A percentile compares a stretch with the other conserved stretches of the same genome.
Conservation (phyloP, 1,140 invertebrate genomes). For the Temnothorax nylanderi region DNA sequence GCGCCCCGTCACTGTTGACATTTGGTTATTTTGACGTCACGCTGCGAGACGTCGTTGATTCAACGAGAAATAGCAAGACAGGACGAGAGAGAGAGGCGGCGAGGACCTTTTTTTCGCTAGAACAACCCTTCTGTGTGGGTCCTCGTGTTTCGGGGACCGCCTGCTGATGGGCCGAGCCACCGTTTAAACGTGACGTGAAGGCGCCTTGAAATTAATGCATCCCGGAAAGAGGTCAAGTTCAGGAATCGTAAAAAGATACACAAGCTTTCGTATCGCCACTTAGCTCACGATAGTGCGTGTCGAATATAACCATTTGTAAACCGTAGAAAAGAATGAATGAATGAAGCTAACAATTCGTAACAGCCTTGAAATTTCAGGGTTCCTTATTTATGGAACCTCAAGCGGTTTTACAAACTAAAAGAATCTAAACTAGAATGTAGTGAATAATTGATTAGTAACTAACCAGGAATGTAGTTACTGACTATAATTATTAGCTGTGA, state of each 20-base stretch:
- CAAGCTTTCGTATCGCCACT: background rate
- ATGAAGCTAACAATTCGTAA: background rate
- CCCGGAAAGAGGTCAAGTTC: background rate
- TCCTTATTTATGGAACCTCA: background rate
- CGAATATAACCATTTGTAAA: background rate
- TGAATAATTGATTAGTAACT: background rate
- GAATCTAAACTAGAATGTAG: background rate
- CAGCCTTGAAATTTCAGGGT: background rate
- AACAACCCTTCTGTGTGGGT: constrained; percentile 64
- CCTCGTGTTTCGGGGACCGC: constrained; percentile 67
- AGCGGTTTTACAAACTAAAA: background rate
- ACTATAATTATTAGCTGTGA: background rate
- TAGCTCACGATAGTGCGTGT: background rate
- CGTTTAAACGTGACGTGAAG: constrained; percentile 19
- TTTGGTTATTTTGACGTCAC: constrained; percentile 83
- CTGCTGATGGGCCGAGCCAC: constrained; percentile 56
- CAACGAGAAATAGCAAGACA: constrained; percentile 31
- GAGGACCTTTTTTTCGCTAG: background rate
- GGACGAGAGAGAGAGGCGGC: constrained; percentile 11
- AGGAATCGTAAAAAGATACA: background rate
- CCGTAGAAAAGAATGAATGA: background rate
- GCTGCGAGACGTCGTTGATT: constrained; percentile 73
- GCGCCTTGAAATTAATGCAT: constrained; percentile 17
- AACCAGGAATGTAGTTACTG: background rate
- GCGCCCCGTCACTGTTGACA: constrained; percentile 78